phyloP scores from a whole-genome alignment of 2,113 vertebrate species.

The Syngnathus typhle region DNA sequence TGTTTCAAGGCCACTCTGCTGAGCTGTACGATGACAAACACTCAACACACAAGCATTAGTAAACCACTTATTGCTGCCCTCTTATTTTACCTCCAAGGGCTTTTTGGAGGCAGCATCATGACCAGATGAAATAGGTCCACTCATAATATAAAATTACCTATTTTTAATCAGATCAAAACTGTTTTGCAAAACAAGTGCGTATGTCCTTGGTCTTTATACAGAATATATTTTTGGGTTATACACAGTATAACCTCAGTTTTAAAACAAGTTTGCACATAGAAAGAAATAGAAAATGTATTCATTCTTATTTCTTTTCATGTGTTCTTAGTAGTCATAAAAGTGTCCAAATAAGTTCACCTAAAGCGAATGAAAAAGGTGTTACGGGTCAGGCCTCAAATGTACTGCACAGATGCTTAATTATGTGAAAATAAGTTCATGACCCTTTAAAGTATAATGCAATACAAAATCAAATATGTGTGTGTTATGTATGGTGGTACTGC shows the following conservation, averaged over 20 bases:
- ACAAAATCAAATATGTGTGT: too few species aligned
- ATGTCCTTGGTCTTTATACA: background rate
- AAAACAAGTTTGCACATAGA: too few species aligned
- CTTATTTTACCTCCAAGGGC: conserved; percentile 14
- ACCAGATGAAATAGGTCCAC: background rate
- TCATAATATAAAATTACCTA: background rate
- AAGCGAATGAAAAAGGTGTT: too few species aligned
- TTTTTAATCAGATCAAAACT: background rate
- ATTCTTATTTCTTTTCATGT: too few species aligned
- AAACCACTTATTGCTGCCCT: conserved; percentile 35
- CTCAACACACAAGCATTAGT: conserved; percentile 32
- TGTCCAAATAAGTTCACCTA: too few species aligned
- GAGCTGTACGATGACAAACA: conserved; percentile 35
- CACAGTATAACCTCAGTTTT: background rate
- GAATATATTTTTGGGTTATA: background rate
- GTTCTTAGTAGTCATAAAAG: too few species aligned
- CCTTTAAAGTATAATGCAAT: too few species aligned
- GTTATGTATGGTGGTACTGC: too few species aligned
- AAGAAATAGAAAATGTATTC: too few species aligned
- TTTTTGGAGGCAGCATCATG: conserved; percentile 22
- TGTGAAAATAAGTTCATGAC: background rate
- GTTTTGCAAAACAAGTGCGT: background rate
- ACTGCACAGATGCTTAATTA: too few species aligned
- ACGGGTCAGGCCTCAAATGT: too few species aligned
- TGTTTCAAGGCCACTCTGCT: conserved; percentile 50